Conservation (phyloP, 2,888 invertebrate species). For the Luperina nickerlii region DNA sequence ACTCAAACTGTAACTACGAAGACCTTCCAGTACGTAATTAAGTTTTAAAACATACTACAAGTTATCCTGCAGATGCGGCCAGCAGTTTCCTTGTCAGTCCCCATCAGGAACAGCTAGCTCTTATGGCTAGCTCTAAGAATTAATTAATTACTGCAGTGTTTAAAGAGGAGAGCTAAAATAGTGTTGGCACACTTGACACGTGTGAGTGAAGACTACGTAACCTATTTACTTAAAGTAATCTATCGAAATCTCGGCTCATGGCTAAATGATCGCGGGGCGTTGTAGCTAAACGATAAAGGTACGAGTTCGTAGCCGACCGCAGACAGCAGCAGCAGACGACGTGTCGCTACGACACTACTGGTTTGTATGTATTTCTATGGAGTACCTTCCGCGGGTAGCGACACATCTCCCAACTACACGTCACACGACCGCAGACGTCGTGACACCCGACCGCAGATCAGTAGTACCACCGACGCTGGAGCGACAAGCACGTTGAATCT, state of each 20-base stretch:
- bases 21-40: background rate
- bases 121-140: slow-evolving; percentile 40
- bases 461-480: too few species aligned
- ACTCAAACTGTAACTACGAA: background rate
- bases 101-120: slow-evolving; percentile 57
- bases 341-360: too few species aligned
- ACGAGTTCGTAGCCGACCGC: too few species aligned
- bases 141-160: slow-evolving; percentile 64
- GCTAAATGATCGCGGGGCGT: background rate
- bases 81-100: slow-evolving; percentile 54
- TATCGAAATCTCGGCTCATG: background rate
- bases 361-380: too few species aligned
- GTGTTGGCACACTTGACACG: slow-evolving; percentile 18
- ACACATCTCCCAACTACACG: too few species aligned
- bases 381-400: too few species aligned
- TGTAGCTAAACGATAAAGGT: background rate
- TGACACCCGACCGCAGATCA: too few species aligned
- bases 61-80: slow-evolving; percentile 50
- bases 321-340: too few species aligned
- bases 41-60: slow-evolving; percentile 22
- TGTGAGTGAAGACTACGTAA: background rate
- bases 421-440: too few species aligned
- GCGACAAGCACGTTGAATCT: too few species aligned
- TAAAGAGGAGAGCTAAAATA: slow-evolving; percentile 4
- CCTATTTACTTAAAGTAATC: background rate